Evolutionary conservation across 2,797 vertebrate species (phyloP).

Genomic region (Etheostoma nigrum): DNA sequence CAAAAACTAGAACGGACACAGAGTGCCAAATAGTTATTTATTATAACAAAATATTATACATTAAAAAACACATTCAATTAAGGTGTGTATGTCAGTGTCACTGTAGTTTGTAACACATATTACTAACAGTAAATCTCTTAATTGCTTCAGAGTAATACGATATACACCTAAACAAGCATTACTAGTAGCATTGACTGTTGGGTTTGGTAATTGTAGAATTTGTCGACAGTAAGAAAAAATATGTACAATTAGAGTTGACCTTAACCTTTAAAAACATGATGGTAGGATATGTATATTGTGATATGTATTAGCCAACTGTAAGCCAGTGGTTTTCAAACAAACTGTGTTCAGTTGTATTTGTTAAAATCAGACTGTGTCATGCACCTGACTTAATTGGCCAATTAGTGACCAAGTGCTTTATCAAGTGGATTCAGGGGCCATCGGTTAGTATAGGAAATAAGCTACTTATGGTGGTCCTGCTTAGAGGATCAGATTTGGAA

Average conservation of each 20-base stretch:
- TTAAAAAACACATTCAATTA: too few species aligned
- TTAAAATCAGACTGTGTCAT: background rate
- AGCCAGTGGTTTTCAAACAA: background rate
- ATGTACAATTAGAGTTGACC: background rate
- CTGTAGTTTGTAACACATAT: too few species aligned
- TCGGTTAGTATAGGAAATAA: slow-evolving; percentile 59
- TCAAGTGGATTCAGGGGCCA: slow-evolving; percentile 39
- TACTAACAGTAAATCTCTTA: too few species aligned
- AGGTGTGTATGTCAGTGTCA: too few species aligned
- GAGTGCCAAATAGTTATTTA: too few species aligned
- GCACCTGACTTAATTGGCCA: slow-evolving; percentile 18
- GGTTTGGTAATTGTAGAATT: too few species aligned
- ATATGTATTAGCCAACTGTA: background rate
- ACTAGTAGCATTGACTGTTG: too few species aligned
- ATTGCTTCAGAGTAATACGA: too few species aligned
- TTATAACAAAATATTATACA: too few species aligned
- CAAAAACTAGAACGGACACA: too few species aligned
- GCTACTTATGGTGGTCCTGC: slow-evolving; percentile 61
- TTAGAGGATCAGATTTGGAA: slow-evolving; percentile 49
- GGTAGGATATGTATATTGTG: background rate
- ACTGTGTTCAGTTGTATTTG: background rate
- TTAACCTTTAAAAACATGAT: background rate
- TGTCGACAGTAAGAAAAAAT: background rate
- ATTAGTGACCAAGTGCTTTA: slow-evolving; percentile 51
- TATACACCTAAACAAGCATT: too few species aligned